phyloP scores from a whole-genome alignment of 2,113 vertebrate species.

The Ivindomyrus marchei region DNA sequence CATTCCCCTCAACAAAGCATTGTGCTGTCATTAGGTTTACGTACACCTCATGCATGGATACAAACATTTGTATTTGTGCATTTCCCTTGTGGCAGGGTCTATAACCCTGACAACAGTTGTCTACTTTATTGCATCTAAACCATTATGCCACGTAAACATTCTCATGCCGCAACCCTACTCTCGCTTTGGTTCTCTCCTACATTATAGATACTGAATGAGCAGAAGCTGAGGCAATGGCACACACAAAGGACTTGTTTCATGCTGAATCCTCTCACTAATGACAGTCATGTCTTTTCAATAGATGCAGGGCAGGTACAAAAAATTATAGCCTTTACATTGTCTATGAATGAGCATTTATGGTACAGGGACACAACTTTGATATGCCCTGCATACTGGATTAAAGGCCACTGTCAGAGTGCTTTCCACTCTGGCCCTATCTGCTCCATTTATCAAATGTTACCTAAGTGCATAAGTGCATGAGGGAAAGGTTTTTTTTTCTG shows the following conservation, averaged over 20 bases:
- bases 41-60: neutral
- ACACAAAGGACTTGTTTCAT: neutral
- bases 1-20: neutral
- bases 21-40: neutral
- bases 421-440: neutral
- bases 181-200: neutral
- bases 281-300: neutral
- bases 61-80: neutral
- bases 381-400: neutral
- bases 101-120: neutral
- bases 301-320: neutral
- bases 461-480: constrained; percentile 1
- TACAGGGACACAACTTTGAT: neutral
- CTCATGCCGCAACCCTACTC: neutral
- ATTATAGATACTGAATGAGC: neutral
- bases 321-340: neutral
- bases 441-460: constrained; percentile 7
- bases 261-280: neutral
- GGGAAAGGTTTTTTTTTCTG: neutral
- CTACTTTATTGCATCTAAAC: neutral
- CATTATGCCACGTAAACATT: neutral
- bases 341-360: neutral
- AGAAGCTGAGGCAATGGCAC: neutral
- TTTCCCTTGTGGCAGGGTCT: neutral
- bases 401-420: neutral